Base-by-base conservation (phyloP, 2,888 invertebrate genomes). In the Papilio gigon region DNA sequence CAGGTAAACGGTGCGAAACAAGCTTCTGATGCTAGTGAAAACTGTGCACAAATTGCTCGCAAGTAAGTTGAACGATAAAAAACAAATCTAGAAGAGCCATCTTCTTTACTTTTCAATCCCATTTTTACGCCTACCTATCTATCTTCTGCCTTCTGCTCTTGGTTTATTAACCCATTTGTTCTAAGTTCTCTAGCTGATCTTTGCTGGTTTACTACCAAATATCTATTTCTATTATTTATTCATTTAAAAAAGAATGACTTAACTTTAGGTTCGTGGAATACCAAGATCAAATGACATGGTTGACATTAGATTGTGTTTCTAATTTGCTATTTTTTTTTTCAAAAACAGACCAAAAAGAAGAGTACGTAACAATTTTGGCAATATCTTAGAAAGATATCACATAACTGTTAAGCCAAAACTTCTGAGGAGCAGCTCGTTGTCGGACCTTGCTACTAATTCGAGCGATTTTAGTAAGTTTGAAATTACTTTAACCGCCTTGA, bases 391-490 rank as follows among this genome's bases (percentile, higher is more conserved):
- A 74, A 84, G 85, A 61, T 90, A 90, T 76, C 88, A 83, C 72
- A 90, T 91, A 73, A 88, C 86, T n/a, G 89, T 91, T 72, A 86
- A 86, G 70, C 90, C 90, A 5, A 87, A 85, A 78, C 73, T 86
- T 17, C 78, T 81, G 62, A 84, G 79, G 72, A 89, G 90, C 76
- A 88, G 77, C 73, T 91, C 91, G 6, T 73, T 90, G 47, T 87
- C 90, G 6, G 88, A 90, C 70, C 82, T 91, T 30, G 82, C 84
- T 20, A 79, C 81, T 14, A 80, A 80, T 70, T 68, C 80, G 72
- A 89, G 88, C 74, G 86, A 89, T 74, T 83, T 84, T 76, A 85
- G 91, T 90, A 80, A 89, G 90, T 88, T 76, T 76, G n/a, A n/a
- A 44, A 71, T 60, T 6, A 42, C 25, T 25, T 14, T 40, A 40